Evolutionary conservation across 2,888 invertebrate genomes (phyloP).

Genomic region (Andrena bicolor): DNA sequence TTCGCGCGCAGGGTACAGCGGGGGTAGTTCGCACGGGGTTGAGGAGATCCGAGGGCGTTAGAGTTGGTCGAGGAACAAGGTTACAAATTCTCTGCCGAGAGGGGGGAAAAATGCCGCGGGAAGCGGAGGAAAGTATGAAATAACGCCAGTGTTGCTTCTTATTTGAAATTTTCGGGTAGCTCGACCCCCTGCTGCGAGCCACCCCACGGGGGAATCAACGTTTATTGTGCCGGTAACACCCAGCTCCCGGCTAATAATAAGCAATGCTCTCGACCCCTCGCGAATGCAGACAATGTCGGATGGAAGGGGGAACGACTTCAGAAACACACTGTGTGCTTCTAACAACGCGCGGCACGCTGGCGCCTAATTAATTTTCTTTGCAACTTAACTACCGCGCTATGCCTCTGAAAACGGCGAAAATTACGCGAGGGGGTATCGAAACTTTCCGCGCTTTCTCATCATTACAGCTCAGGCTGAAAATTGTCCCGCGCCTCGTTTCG

Average conservation of each 20-base stretch:
- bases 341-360: conserved; percentile 33
- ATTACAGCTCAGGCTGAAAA: conserved; percentile 39
- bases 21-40: neutral
- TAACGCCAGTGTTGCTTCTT: conserved; percentile 8
- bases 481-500: conserved; percentile 14
- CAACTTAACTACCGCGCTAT: conserved; percentile 60
- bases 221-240: conserved; percentile 53
- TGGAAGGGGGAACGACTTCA: conserved; percentile 47
- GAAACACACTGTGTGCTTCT: conserved; percentile 40
- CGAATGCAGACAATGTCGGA: conserved; percentile 38
- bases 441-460: conserved; percentile 67
- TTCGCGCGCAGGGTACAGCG: neutral
- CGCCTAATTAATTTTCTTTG: conserved; percentile 74
- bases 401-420: conserved; percentile 61
- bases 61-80: neutral
- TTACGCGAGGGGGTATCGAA: conserved; percentile 61
- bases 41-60: neutral
- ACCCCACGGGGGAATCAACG: conserved; percentile 43
- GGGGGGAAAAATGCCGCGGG: conserved; percentile 4
- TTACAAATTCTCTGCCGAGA: conserved; percentile 9
- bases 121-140: conserved; percentile 19
- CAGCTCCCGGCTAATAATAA: conserved; percentile 59
- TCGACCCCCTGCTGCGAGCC: conserved; percentile 1
- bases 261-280: conserved; percentile 50
- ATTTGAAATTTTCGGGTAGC: conserved; percentile 40